Evolutionary conservation across 2,797 vertebrate genomes (phyloP).

Genomic region (Melanotaenia pygmaea): DNA sequence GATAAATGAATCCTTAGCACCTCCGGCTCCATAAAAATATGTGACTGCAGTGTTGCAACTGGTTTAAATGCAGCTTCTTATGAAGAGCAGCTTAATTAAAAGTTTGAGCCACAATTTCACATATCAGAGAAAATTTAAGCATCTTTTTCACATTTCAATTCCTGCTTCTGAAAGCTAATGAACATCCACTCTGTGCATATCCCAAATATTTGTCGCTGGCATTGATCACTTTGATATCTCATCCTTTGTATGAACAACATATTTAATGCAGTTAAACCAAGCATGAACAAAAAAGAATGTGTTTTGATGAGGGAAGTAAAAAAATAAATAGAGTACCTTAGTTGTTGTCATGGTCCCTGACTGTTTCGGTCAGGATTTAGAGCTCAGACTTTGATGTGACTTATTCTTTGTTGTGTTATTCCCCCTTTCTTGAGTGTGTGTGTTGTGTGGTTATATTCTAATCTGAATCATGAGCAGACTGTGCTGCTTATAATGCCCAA

Average conservation of each 20-base stretch:
- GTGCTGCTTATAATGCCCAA: constrained; percentile 51
- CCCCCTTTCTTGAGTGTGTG: constrained; percentile 32
- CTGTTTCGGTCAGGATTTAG: constrained; percentile 32
- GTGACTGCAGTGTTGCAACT: constrained; percentile 2
- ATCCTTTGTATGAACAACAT: constrained; percentile 60
- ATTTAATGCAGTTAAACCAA: constrained; percentile 65
- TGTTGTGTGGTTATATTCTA: constrained; percentile 56
- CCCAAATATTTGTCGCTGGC: constrained; percentile 20
- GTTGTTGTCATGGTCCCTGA: constrained; percentile 53
- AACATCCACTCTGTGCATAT: constrained; percentile 23
- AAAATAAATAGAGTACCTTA: constrained; percentile 27
- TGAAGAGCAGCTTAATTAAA: constrained; percentile 27
- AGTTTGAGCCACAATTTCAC: constrained; percentile 41
- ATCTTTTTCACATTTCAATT: constrained; percentile 27
- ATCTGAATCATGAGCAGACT: constrained; percentile 39
- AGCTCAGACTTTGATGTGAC: constrained; percentile 57
- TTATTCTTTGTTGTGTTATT: constrained; percentile 24
- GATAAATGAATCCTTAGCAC: not conserved
- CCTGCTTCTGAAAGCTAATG: constrained; percentile 11
- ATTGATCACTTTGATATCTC: constrained; percentile 45
- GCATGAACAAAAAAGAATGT: constrained; percentile 70
- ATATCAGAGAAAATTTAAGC: constrained; percentile 45
- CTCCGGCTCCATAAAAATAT: no score
- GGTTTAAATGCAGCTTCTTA: constrained; percentile 32
- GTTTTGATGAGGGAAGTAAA: constrained; percentile 27